phyloP scores from a whole-genome alignment of 2,797 vertebrate species.

The Novumbra hubbsi region DNA sequence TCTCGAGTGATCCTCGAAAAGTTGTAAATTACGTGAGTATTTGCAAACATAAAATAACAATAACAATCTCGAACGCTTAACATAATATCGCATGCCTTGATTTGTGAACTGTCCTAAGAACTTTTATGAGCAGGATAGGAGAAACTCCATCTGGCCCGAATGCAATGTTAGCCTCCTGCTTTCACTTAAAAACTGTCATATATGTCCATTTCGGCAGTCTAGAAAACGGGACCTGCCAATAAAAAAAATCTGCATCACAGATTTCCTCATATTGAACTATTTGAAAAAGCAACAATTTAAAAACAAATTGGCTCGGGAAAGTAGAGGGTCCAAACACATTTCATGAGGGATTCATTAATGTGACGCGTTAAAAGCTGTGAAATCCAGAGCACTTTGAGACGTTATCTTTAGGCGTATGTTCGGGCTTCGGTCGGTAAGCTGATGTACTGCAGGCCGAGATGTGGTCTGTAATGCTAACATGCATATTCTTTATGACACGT shows the following conservation, averaged over 20 bases:
- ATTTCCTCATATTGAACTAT: constrained; percentile 65
- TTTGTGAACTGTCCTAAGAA: constrained; percentile 77
- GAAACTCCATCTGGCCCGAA: constrained; percentile 77
- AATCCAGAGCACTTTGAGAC: constrained; percentile 56
- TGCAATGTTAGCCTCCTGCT: constrained; percentile 70
- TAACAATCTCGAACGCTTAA: constrained; percentile 74
- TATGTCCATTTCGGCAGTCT: constrained; percentile 62
- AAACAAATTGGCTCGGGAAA: constrained; percentile 66
- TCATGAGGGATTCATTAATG: constrained; percentile 56
- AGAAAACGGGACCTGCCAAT: constrained; percentile 61
- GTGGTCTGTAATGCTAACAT: constrained; percentile 39
- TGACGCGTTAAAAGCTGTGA: constrained; percentile 54
- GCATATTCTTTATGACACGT: constrained; percentile 29
- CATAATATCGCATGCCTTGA: constrained; percentile 75
- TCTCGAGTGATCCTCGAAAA: constrained; percentile 62
- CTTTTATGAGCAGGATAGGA: constrained; percentile 76
- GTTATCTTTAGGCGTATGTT: constrained; percentile 66
- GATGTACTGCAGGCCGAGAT: constrained; percentile 39
- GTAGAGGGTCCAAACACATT: constrained; percentile 39
- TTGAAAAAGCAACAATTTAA: constrained; percentile 67
- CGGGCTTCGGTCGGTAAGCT: constrained; percentile 59
- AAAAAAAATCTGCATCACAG: constrained; percentile 62
- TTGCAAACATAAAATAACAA: constrained; percentile 79
- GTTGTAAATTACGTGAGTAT: constrained; percentile 73
- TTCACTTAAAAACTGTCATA: constrained; percentile 69